Base-by-base conservation (phyloP, 2,888 invertebrate species). In the Polymixis lichenea region DNA sequence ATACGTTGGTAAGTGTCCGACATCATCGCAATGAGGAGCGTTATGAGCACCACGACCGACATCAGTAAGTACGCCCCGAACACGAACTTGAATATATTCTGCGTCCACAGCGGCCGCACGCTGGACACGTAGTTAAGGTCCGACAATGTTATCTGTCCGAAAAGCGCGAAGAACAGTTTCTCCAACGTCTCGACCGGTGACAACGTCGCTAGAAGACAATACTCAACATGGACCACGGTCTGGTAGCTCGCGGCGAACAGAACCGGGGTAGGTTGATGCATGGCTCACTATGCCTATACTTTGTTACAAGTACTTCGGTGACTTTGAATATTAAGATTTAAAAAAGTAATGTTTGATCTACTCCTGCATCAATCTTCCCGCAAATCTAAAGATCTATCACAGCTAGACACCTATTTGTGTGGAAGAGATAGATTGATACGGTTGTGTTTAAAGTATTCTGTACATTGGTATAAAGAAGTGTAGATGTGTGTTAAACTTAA, bases 1-100 rank as follows among this genome's bases (percentile, higher is more conserved):
- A 99, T 99, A 93, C 99, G 98, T 96, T 99, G 99, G 97, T 99
- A 99, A 92, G 99, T 99, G 97, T 99, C 99, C 97, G 99, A 99
- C 99, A 99, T 99, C 99, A 99, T 99, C 97, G 99, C 99, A 98
- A 99, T 99, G 95, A 99, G 98, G 95, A 99, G 98, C 97, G 99
- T 99, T 97, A 99, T 99, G 93, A 99, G 98, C 94, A 99, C 99
- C 97, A 99, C 98, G 94, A 99, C 98, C 90, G 99, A 99, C 95
- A 99, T 99, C 98, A 99, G 98, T 98, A 99, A 98, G 98, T 99
- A 99, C 95, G 99, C 98, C 91, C 99, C 99, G 97, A 99, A 99
- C 91, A 99, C 98, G 94, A 98, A 97, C 97, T 98, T 98, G 97
- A 98, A 98, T 92, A 98, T 97, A 96, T 97, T 98, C 96, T 98